Evolutionary conservation across 1,140 invertebrate genomes (phyloP).

Genomic region (Palaemon carinicauda): DNA sequence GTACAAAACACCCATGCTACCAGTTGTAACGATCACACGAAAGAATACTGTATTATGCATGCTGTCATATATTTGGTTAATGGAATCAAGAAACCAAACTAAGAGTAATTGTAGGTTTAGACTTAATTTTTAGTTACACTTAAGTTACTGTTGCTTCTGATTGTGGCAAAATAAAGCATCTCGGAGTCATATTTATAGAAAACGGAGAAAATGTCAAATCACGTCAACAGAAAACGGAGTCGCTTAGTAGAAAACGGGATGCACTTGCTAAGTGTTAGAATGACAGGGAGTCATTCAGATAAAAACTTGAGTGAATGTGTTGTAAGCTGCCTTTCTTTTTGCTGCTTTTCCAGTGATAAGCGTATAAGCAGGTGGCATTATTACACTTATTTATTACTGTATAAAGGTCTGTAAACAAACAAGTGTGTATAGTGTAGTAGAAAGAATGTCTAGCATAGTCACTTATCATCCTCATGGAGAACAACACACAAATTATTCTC

Average conservation of each 20-base stretch:
- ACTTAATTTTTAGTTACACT: constrained; percentile 39
- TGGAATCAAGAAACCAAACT: not conserved
- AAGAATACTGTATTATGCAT: constrained; percentile 16
- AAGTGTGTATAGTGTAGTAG: constrained; percentile 55
- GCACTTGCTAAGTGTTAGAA: not conserved
- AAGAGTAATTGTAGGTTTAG: constrained; percentile 40
- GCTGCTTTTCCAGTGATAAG: not conserved
- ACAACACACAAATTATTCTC: not conserved
- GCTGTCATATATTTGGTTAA: constrained; percentile 33
- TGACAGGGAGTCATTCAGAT: not conserved
- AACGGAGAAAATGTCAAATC: not conserved
- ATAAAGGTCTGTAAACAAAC: constrained; percentile 51
- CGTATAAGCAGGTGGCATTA: not conserved
- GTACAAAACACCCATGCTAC: not conserved
- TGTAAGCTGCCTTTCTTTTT: not conserved
- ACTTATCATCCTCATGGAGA: constrained; percentile 34
- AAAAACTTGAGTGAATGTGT: not conserved
- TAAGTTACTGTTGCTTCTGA: constrained; percentile 48
- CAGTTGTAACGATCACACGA: not conserved
- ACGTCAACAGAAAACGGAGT: constrained; percentile 29
- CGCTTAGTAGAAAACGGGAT: not conserved
- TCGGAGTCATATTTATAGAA: constrained; percentile 8
- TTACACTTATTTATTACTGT: constrained; percentile 54
- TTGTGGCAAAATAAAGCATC: not conserved
- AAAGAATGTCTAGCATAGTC: constrained; percentile 49